A percentile compares a stretch with the other conserved stretches of the same genome.
Evolutionary conservation across 2,888 invertebrate species (phyloP).

Genomic region (Achlya flavicornis): DNA sequence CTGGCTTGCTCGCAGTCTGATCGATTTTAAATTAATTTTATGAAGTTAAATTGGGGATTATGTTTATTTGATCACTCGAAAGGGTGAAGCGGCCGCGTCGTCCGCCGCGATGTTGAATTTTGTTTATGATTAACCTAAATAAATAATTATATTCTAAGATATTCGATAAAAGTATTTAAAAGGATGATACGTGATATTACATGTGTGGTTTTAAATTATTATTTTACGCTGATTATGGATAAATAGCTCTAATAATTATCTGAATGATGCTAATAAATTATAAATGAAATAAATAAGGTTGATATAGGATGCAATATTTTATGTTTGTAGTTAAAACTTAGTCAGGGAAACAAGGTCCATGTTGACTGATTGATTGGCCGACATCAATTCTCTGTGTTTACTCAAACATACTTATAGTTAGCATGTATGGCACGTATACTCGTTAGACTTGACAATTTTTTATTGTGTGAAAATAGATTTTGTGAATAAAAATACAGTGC

Average conservation of each 20-base stretch:
- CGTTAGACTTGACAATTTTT: too few species aligned
- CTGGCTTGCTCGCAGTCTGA: constrained; percentile 69
- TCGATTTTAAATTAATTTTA: constrained; percentile 80
- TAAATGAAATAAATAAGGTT: too few species aligned
- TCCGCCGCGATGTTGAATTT: constrained; percentile 22
- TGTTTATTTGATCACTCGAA: constrained; percentile 66
- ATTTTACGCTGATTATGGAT: background rate
- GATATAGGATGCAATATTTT: too few species aligned
- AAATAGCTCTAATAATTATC: background rate
- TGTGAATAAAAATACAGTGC: too few species aligned
- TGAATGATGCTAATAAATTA: too few species aligned
- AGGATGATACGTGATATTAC: background rate
- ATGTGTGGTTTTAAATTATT: background rate
- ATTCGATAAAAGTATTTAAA: constrained; percentile 1
- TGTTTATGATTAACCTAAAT: constrained; percentile 27
- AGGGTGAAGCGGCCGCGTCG: constrained; percentile 32
- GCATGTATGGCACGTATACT: too few species aligned
- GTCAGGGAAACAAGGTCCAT: too few species aligned
- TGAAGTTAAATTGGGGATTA: constrained; percentile 83
- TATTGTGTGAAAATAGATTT: too few species aligned
- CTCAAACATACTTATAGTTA: too few species aligned
- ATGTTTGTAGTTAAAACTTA: too few species aligned
- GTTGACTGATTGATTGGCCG: too few species aligned
- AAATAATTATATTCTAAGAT: constrained; percentile 17
- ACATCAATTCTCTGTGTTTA: too few species aligned